phyloP scores from a whole-genome alignment of 35 echinoderm and acorn worm species.

The Ophiothrix spiculata region DNA sequence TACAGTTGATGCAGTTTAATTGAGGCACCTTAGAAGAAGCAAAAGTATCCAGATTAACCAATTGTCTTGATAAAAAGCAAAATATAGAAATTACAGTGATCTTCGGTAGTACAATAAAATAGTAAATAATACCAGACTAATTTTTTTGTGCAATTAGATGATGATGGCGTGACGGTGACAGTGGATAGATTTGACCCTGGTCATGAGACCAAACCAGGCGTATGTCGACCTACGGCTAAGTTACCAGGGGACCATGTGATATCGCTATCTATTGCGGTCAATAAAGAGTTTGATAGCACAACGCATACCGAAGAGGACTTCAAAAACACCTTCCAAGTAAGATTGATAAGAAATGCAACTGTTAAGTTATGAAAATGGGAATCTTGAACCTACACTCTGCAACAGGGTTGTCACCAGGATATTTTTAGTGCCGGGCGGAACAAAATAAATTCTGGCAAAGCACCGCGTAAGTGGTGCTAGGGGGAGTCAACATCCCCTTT shows the following conservation, averaged over 20 bases:
- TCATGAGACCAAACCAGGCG: conserved; percentile 35
- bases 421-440: no score
- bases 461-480: no score
- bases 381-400: no score
- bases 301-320: conserved; percentile 66
- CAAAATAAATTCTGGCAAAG: no score
- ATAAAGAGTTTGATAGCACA: conserved; percentile 26
- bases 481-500: no score
- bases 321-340: conserved; percentile 63
- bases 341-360: no score
- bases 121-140: no score
- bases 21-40: neutral
- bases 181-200: conserved; percentile 95
- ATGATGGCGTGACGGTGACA: conserved; percentile 74
- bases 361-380: no score
- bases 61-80: neutral
- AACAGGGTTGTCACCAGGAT: no score
- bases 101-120: no score
- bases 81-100: neutral
- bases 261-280: conserved; percentile 46
- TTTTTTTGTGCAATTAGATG: conserved; percentile 35
- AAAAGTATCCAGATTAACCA: neutral
- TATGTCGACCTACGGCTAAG: conserved; percentile 52
- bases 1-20: neutral
- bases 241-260: conserved; percentile 83